Evolutionary conservation across 2,113 vertebrate species (phyloP), one percentile per base, ranked within the genome.

Genomic region (Fregata magnificens): DNA sequence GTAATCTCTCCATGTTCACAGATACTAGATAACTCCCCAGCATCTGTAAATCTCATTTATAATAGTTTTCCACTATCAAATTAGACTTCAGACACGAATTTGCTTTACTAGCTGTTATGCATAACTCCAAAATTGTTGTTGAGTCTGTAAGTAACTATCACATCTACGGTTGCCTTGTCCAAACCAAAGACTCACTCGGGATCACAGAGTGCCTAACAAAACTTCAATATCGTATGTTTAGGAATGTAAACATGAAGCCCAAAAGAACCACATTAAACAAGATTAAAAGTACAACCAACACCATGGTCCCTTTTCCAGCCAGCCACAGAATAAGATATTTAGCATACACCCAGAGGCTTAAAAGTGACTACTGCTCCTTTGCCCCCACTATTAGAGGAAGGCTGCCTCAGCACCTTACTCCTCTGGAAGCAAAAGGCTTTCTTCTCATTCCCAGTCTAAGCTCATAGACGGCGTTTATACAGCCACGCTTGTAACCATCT

Each of bases 361-460:
- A 5, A 42, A 49, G 11, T 19, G 16, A 11, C 42, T 20, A 1
- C 32, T 36, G n/a, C 36, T 67, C 56, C 77, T 62, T 13, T 31
- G 36, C 56, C 16, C 63, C 65, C 13, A 7, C 11, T 21, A 3
- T 7, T 8, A 2, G 1, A 2, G 3, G 2, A 74, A 42, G 47
- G 61, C 45, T 63, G 50, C 50, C 73, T 16, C 45, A 42, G 53
- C 55, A 84, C 32, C 90, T 31, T 3, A 31, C 55, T 31, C 50
- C 24, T 70, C 49, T 11, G 17, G 20, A 71, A 55, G 31, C 34
- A 29, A 78, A 81, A 71, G 34, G 47, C 16, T 61, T 29, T 67
- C 38, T 32, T 55, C 82, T 70, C 67, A 16, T 42, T 56, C 67
- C 63, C 63, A 53, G 0, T 5, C 26, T 26, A 18, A 76, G 31